These are phyloP conservation scores for Cyclargus thomasi DNA, from an alignment of 1,140 invertebrate species.

Conservation along the genomic window DNA sequence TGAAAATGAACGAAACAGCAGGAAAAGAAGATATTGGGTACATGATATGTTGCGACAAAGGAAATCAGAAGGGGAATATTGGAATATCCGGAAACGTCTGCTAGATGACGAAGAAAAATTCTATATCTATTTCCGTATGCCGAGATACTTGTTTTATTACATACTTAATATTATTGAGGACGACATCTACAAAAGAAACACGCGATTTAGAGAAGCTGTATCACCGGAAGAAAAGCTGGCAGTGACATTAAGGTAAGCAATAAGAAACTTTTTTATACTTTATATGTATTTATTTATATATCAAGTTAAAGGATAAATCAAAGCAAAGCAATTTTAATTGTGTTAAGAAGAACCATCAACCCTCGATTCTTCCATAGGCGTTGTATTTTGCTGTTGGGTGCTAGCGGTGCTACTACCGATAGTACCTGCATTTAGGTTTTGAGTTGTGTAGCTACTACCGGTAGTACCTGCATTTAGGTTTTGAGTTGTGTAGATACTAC, in stretches of 20 bases:
- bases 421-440: slow-evolving; percentile 17
- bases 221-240: slow-evolving; percentile 25
- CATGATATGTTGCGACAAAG: slow-evolving; percentile 27
- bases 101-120: slow-evolving; percentile 30
- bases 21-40: slow-evolving; percentile 30
- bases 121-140: slow-evolving; percentile 28
- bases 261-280: slow-evolving; percentile 15
- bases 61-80: slow-evolving; percentile 28
- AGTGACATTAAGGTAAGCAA: slow-evolving; percentile 26
- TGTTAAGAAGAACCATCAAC: slow-evolving; percentile 5
- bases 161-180: slow-evolving; percentile 24
- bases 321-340: slow-evolving; percentile 2
- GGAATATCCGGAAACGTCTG: slow-evolving; percentile 25
- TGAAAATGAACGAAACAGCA: slow-evolving; percentile 25
- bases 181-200: slow-evolving; percentile 24
- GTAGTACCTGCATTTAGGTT: slow-evolving; percentile 8
- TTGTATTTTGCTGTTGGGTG: slow-evolving; percentile 13
- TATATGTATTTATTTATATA: slow-evolving; percentile 11
- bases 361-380: slow-evolving; percentile 16
- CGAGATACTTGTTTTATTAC: slow-evolving; percentile 23
- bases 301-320: slow-evolving; percentile 7
- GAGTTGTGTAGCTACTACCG: slow-evolving; percentile 11
- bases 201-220: slow-evolving; percentile 26
- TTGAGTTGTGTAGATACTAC: slow-evolving; percentile 11
- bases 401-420: slow-evolving; percentile 12